Percentiles rank a stretch among this genome's conserved stretches.
These are phyloP conservation scores for Abramis brama DNA, from an alignment of 2,113 vertebrate genomes.

Conservation along the genomic window DNA sequence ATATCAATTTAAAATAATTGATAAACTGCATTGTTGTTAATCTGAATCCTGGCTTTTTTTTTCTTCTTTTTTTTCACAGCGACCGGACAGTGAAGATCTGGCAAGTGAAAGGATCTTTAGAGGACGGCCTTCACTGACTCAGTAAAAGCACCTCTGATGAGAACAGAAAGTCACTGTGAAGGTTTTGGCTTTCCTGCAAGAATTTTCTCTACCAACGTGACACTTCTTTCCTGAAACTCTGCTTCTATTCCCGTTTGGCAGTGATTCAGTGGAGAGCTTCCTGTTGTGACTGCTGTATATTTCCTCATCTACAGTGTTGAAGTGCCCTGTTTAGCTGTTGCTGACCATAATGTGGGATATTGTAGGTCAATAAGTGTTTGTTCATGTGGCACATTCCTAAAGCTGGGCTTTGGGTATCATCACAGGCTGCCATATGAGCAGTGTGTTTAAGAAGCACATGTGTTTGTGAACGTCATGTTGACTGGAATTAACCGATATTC, in stretches of 20 bases:
- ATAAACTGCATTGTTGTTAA: background rate
- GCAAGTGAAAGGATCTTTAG: constrained; percentile 84
- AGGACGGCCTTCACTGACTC: constrained; percentile 79
- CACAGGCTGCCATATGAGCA: background rate
- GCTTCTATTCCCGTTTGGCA: background rate
- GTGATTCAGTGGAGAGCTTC: background rate
- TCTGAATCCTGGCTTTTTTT: background rate
- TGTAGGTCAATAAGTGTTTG: constrained; percentile 18
- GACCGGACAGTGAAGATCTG: constrained; percentile 96
- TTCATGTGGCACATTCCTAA: constrained; percentile 23
- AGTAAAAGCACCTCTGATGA: constrained; percentile 71
- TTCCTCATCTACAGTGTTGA: constrained; percentile 10
- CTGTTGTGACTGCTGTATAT: constrained; percentile 4
- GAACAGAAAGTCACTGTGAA: background rate
- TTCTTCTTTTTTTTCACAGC: constrained; percentile 69
- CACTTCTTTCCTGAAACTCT: background rate
- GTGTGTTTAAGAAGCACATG: constrained; percentile 25
- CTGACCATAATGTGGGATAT: background rate
- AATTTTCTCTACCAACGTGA: background rate
- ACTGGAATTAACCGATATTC: constrained; percentile 44
- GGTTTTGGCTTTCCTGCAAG: background rate
- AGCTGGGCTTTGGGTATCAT: constrained; percentile 51
- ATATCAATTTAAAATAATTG: no score
- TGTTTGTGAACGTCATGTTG: constrained; percentile 39
- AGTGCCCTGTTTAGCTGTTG: constrained; percentile 19